These are phyloP conservation scores for Zygogramma bicolorata DNA, from an alignment of 2,888 invertebrate genomes.

Conservation along the genomic window DNA sequence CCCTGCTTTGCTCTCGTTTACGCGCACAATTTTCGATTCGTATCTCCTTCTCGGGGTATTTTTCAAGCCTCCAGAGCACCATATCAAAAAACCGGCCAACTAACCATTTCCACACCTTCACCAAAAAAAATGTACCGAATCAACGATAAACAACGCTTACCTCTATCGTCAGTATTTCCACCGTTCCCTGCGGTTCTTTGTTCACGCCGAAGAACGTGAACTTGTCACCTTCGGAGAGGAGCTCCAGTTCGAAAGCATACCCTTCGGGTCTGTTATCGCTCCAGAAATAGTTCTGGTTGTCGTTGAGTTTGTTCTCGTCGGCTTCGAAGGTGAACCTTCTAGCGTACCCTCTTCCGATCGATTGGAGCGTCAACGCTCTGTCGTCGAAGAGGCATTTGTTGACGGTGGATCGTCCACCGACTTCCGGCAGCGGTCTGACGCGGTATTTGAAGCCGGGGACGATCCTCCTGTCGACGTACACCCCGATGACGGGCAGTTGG, in stretches of 20 bases:
- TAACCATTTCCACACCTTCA: no score
- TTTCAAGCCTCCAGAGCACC: no score
- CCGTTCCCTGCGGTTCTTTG: conserved; percentile 75
- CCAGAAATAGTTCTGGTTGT: conserved; percentile 82
- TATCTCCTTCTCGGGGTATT: no score
- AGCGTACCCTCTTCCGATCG: conserved; percentile 81
- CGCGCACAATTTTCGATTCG: no score
- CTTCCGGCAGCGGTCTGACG: conserved; percentile 75
- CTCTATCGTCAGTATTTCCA: conserved; percentile 76
- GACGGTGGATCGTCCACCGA: conserved; percentile 50
- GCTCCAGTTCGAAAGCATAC: conserved; percentile 78
- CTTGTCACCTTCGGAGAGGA: conserved; percentile 77
- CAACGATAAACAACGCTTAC: conserved; percentile 63
- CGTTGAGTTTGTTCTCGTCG: conserved; percentile 72
- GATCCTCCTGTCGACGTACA: conserved; percentile 79
- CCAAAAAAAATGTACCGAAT: no score
- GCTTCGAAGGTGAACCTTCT: conserved; percentile 80
- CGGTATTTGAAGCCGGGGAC: conserved; percentile 82
- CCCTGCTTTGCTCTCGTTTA: no score
- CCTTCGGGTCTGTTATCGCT: conserved; percentile 81
- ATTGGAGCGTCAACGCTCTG: conserved; percentile 75
- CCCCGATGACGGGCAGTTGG: conserved; percentile 79
- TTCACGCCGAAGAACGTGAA: conserved; percentile 79
- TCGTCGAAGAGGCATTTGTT: conserved; percentile 73
- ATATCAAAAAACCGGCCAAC: no score